These are phyloP conservation scores for Saguinus oedipus DNA, from an alignment of 2,797 vertebrate species.

Conservation along the genomic window DNA sequence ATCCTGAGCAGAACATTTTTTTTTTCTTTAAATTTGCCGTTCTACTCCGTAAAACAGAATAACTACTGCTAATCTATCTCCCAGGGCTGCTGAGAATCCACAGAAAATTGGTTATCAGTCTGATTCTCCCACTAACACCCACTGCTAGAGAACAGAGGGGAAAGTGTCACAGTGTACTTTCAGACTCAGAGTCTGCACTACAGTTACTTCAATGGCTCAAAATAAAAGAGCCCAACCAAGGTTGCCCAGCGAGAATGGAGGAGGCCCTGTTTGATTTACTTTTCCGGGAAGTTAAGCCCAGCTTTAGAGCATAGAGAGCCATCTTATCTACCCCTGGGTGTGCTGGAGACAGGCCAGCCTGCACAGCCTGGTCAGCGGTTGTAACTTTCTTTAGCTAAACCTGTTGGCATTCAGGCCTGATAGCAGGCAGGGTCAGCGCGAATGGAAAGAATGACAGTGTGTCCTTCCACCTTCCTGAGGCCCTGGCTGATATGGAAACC, in stretches of 20 bases:
- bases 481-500: constrained; percentile 79
- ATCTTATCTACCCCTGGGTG: neutral
- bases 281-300: neutral
- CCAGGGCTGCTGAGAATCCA: neutral
- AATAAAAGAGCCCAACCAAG: neutral
- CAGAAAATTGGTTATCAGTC: neutral
- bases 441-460: constrained; percentile 84
- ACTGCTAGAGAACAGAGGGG: neutral
- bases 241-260: neutral
- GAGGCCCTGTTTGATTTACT: neutral
- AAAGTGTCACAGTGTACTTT: neutral
- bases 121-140: neutral
- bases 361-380: neutral
- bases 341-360: neutral
- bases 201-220: neutral
- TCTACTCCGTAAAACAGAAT: neutral
- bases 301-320: neutral
- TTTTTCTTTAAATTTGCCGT: neutral
- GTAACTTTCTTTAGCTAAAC: constrained; percentile 54
- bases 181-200: neutral
- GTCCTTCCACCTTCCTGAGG: constrained; percentile 76
- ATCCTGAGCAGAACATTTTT: neutral
- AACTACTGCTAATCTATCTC: neutral
- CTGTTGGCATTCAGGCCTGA: constrained; percentile 69
- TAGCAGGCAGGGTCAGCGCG: constrained; percentile 64